Evolutionary conservation across 2,797 vertebrate species (phyloP), one percentile per base, ranked within the genome.

Genomic region (Lacerta agilis): DNA sequence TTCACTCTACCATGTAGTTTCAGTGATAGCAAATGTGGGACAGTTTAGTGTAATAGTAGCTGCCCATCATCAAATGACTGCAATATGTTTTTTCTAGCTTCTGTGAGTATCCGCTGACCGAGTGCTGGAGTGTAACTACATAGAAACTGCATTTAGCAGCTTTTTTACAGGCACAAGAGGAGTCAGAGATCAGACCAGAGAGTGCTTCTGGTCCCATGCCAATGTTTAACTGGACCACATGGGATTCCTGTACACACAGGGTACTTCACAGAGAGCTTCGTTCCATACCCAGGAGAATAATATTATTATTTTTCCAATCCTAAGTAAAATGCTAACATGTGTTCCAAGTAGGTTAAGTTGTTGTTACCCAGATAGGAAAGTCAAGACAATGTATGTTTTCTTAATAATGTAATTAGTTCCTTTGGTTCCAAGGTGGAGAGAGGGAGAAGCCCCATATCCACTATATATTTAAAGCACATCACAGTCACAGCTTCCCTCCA

Each of bases 181-280:
- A 94, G 29, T 73, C 89, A 92, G 87, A 89, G 82, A 88, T 94
- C 87, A 91, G 92, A 84, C 43, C 58, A 82, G 85, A 94, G 83
- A 84, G 85, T 86, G 33, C 36, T 82, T 83, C 64, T 91, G 81
- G 49, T 89, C 87, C 76, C 36, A 8, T 43, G 90, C 89, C 91
- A 92, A 92, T 92, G 69, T 80, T 85, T 88, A 85, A 87, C 83
- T 1, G 0, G 83, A 76, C 66, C 82, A 82, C 67, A 86, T 76
- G 75, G 89, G 76, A 67, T 92, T 94, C 49, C 86, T 89, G 36
- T 64, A 81, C 67, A 85, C 10, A 89, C 5, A 89, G 88, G 86
- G 13, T 71, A 88, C 81, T 93, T 89, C 18, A 92, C 88, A 88
- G 33, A 90, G 64, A 90, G 86, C 49, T 33, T 92, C 20, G 33